A percentile compares a stretch with the other conserved stretches of the same genome.
phyloP scores from a whole-genome alignment of 1,140 invertebrate species.

The Meloidogyne hapla region DNA sequence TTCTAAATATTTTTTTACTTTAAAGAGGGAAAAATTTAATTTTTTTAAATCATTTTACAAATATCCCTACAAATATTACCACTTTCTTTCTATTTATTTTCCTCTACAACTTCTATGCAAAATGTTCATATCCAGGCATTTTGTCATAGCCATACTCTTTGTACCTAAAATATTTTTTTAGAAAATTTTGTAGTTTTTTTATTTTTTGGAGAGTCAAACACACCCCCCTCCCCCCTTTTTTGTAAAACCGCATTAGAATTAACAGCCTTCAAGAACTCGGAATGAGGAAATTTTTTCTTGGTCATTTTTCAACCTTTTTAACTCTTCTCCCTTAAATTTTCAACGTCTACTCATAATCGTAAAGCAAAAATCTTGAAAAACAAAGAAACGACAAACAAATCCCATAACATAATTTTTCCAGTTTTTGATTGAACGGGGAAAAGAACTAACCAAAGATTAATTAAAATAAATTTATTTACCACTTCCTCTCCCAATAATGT shows the following conservation, averaged over 20 bases:
- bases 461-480: conserved; percentile 36
- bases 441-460: too few relatives aligned
- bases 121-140: conserved; percentile 55
- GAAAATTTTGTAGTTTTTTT: neutral
- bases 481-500: conserved; percentile 58
- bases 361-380: too few relatives aligned
- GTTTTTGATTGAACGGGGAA: too few relatives aligned
- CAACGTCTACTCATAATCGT: too few relatives aligned
- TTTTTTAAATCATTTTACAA: too few relatives aligned
- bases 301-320: too few relatives aligned
- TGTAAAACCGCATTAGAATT: too few relatives aligned
- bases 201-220: neutral
- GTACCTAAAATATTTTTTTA: conserved; percentile 40
- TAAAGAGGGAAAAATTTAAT: neutral
- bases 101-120: conserved; percentile 14
- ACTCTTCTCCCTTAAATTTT: too few relatives aligned
- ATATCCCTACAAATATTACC: neutral
- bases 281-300: too few relatives aligned
- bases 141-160: conserved; percentile 60
- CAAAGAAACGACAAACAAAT: too few relatives aligned
- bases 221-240: too few relatives aligned
- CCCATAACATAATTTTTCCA: neutral
- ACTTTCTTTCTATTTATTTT: neutral
- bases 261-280: too few relatives aligned
- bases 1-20: neutral